phyloP scores from a whole-genome alignment of 1,140 invertebrate genomes.

The Bombus difficillimus region DNA sequence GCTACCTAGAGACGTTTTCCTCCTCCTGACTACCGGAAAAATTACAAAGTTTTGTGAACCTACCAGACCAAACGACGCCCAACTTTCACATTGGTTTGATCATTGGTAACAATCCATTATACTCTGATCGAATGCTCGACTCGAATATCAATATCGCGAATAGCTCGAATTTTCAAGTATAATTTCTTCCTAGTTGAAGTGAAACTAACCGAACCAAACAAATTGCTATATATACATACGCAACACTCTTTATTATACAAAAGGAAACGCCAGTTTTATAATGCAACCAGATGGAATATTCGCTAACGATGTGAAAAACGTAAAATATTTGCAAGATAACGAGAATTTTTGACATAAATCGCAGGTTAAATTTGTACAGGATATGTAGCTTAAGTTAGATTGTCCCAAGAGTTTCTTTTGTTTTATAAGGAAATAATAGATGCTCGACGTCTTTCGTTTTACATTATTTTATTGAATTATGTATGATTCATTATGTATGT shows the following conservation, averaged over 20 bases:
- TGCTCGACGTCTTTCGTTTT: no score
- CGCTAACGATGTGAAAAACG: neutral
- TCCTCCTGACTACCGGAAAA: constrained; percentile 27
- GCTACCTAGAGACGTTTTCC: constrained; percentile 35
- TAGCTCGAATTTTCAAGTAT: neutral
- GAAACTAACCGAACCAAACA: no score
- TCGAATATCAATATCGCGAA: neutral
- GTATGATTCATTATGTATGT: no score
- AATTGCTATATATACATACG: neutral
- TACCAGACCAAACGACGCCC: neutral
- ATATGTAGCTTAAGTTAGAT: no score
- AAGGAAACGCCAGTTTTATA: neutral
- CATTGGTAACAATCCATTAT: constrained; percentile 15
- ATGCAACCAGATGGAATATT: neutral
- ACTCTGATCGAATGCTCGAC: neutral
- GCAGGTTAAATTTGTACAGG: no score
- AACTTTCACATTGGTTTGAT: constrained; percentile 11
- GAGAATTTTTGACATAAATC: neutral
- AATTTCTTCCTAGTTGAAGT: neutral
- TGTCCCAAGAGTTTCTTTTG: no score
- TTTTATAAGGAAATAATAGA: no score
- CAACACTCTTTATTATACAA: neutral
- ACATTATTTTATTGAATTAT: no score
- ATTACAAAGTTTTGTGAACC: constrained; percentile 41
- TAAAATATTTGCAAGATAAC: no score